Conservation (phyloP, 1,140 invertebrate species). For the Platorchestia sp. region DNA sequence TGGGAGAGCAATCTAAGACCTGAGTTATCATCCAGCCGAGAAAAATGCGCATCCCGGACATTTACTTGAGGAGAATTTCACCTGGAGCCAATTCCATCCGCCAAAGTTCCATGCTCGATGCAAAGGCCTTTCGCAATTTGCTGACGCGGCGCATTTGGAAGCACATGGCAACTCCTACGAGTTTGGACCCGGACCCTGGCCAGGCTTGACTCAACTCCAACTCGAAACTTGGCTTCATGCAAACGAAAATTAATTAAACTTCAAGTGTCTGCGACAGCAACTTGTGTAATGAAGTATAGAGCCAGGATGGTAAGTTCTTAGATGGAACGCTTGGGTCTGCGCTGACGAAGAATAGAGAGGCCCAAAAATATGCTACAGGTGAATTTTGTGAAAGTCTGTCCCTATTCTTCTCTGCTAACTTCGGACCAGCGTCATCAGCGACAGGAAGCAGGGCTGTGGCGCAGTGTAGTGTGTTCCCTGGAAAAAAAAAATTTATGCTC, state of each 20-base stretch:
- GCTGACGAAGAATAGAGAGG: neutral
- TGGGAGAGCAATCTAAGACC: neutral
- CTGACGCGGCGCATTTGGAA: conserved; percentile 24
- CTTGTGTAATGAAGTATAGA: conserved; percentile 55
- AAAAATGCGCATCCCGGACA: conserved; percentile 39
- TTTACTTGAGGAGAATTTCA: conserved; percentile 47
- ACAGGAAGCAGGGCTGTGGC: neutral
- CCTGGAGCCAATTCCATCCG: conserved; percentile 33
- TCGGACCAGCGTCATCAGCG: neutral
- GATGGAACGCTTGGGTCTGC: conserved; percentile 2
- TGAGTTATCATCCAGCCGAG: conserved; percentile 36
- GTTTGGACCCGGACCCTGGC: neutral
- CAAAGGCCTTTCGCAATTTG: conserved; percentile 15
- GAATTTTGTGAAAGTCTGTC: neutral
- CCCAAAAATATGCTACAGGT: conserved; percentile 49
- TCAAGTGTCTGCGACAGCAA: conserved; percentile 55
- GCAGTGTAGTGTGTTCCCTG: neutral
- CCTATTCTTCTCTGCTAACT: conserved; percentile 22
- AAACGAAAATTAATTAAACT: conserved; percentile 56
- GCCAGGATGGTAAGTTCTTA: conserved; percentile 54
- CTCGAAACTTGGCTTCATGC: conserved; percentile 49
- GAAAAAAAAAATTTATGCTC: neutral
- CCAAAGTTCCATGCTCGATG: conserved; percentile 49
- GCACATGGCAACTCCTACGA: neutral
- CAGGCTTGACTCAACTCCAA: neutral